Percentiles rank a stretch among this genome's conserved stretches.
phyloP scores from a whole-genome alignment of 2,113 vertebrate species.

The Desmodus rotundus region DNA sequence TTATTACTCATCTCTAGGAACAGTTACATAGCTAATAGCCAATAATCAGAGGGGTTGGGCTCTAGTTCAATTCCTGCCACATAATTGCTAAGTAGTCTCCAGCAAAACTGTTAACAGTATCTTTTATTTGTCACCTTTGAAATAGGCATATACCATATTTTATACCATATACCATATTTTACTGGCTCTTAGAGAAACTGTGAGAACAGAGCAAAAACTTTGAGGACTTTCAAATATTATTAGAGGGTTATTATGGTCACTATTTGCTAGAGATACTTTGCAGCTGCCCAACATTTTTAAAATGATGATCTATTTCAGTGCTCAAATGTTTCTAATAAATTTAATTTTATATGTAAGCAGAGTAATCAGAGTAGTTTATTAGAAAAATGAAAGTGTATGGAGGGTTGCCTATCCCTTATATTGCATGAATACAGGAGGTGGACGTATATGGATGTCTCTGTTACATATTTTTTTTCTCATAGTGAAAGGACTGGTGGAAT shows the following conservation, averaged over 20 bases:
- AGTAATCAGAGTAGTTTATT: neutral
- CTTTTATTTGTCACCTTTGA: neutral
- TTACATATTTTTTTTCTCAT: neutral
- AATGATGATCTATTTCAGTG: neutral
- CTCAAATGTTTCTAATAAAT: neutral
- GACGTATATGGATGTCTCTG: neutral
- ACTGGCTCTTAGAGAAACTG: neutral
- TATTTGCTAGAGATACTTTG: neutral
- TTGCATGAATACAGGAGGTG: neutral
- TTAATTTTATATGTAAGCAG: slow-evolving; percentile 24
- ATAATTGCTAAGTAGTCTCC: neutral
- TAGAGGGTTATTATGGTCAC: neutral
- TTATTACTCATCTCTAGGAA: neutral
- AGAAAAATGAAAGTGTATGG: slow-evolving; percentile 27
- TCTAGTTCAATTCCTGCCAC: neutral
- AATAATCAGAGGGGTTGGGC: neutral
- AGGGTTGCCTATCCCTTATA: neutral
- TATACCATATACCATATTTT: neutral
- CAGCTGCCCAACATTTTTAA: neutral
- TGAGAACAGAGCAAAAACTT: neutral
- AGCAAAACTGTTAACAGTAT: neutral
- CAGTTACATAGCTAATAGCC: neutral
- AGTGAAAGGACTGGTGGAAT: neutral
- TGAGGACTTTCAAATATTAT: neutral
- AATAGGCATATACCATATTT: neutral